Conservation (phyloP, 2,888 invertebrate species). For the Empis livida region DNA sequence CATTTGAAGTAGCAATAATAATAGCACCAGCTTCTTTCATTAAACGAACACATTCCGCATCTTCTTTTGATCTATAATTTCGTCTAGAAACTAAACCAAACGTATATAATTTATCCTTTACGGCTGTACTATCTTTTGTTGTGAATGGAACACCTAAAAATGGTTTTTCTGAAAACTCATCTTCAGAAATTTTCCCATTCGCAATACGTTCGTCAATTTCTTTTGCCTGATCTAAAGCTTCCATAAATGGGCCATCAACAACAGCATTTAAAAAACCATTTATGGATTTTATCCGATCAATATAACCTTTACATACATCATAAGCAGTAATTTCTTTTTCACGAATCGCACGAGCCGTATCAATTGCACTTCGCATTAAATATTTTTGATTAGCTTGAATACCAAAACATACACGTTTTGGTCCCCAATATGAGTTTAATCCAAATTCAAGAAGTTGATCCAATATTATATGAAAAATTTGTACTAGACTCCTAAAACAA, state of each 20-base stretch:
- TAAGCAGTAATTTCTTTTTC: slow-evolving; percentile 50
- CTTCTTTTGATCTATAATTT: slow-evolving; percentile 48
- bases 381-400: slow-evolving; percentile 20
- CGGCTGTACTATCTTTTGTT: slow-evolving; percentile 76
- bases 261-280: slow-evolving; percentile 71
- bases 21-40: slow-evolving; percentile 75
- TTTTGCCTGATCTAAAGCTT: slow-evolving; percentile 65
- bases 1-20: slow-evolving; percentile 78
- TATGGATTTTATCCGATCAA: slow-evolving; percentile 56
- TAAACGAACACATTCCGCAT: slow-evolving; percentile 64
- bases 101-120: slow-evolving; percentile 57
- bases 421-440: slow-evolving; percentile 27
- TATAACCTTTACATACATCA: slow-evolving; percentile 57
- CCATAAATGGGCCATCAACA: slow-evolving; percentile 65
- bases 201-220: slow-evolving; percentile 56
- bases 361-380: slow-evolving; percentile 50
- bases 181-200: slow-evolving; percentile 42
- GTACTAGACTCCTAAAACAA: slow-evolving; percentile 4
- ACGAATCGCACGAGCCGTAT: slow-evolving; percentile 54
- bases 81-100: slow-evolving; percentile 52
- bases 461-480: slow-evolving; percentile 20
- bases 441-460: slow-evolving; percentile 24
- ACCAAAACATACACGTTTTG: slow-evolving; percentile 21
- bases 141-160: slow-evolving; percentile 87
- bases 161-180: slow-evolving; percentile 55